These are phyloP conservation scores for Dermochelys coriacea DNA, from an alignment of 2,797 vertebrate genomes.

Conservation along the genomic window DNA sequence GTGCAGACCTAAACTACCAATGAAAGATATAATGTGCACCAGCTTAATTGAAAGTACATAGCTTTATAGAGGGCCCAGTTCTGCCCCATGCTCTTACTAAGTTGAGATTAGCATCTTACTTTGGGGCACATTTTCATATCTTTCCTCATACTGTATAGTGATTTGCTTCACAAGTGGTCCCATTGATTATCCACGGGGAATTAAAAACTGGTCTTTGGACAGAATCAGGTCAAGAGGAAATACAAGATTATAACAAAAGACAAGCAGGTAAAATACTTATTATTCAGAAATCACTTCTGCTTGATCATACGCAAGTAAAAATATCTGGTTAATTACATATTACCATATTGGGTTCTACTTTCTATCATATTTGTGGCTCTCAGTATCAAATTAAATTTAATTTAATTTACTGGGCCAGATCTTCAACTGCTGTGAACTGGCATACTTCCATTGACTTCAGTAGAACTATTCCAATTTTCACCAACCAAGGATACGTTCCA, in stretches of 20 bases:
- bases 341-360: background rate
- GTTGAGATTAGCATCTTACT: background rate
- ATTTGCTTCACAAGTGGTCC: background rate
- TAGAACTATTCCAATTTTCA: background rate
- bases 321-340: background rate
- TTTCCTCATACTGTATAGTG: background rate
- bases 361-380: background rate
- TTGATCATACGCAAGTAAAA: background rate
- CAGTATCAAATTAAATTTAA: background rate
- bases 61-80: background rate
- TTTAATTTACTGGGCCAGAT: background rate
- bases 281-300: background rate
- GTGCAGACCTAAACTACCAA: background rate
- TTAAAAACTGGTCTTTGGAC: background rate
- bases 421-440: background rate
- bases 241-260: background rate
- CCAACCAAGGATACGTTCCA: background rate
- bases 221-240: background rate
- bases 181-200: background rate
- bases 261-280: background rate
- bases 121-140: background rate
- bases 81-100: background rate
- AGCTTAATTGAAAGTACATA: background rate
- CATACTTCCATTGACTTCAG: background rate
- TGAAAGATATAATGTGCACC: background rate